Conservation (phyloP, 2,797 vertebrate species). For the Tapera naevia region DNA sequence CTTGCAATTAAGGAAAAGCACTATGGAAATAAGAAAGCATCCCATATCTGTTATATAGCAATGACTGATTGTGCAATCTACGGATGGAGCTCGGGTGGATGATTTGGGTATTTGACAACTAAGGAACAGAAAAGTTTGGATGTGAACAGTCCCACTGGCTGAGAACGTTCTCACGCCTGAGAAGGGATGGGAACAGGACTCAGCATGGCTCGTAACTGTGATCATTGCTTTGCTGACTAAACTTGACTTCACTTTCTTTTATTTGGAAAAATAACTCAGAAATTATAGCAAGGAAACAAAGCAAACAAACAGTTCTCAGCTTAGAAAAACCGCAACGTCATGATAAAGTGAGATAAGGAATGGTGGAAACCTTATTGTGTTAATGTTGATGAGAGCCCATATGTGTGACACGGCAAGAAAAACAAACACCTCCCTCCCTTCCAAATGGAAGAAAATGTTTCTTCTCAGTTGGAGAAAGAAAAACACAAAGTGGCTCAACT, state of each 20-base stretch:
- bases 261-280: background rate
- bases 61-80: background rate
- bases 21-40: background rate
- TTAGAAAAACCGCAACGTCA: background rate
- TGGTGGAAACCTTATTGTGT: background rate
- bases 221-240: background rate
- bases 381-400: background rate
- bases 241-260: background rate
- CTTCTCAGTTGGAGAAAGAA: slow-evolving; percentile 52
- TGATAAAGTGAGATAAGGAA: background rate
- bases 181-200: background rate
- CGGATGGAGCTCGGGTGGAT: background rate
- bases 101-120: background rate
- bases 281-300: background rate
- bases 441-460: slow-evolving; percentile 22
- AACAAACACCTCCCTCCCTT: slow-evolving; percentile 33
- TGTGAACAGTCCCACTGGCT: background rate
- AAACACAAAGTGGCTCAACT: slow-evolving; percentile 37
- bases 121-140: background rate
- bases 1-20: background rate
- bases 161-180: background rate
- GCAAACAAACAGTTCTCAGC: background rate
- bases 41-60: background rate
- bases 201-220: background rate
- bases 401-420: background rate